Conservation (phyloP, 2,888 invertebrate genomes). For the Petrophora chlorosata region DNA sequence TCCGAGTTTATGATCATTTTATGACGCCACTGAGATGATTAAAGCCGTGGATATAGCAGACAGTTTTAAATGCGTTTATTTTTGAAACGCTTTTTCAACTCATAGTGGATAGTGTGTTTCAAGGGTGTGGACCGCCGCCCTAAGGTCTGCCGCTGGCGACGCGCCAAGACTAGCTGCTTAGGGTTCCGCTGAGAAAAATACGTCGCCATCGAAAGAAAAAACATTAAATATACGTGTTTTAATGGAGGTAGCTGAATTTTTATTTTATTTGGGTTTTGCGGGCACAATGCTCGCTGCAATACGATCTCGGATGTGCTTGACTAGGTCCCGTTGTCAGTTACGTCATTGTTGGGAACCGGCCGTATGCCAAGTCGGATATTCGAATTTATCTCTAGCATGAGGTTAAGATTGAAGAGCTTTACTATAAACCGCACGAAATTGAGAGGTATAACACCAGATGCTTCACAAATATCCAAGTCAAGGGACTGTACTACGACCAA, state of each 20-base stretch:
- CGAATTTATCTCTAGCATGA: not conserved
- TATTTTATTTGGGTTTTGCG: constrained; percentile 6
- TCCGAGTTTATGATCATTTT: constrained; percentile 22
- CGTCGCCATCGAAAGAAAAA: constrained; percentile 5
- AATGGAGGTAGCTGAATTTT: constrained; percentile 19
- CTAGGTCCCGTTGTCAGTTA: not conserved
- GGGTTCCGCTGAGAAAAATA: constrained; percentile 21
- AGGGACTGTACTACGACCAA: too few relatives aligned
- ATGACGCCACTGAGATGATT: constrained; percentile 25
- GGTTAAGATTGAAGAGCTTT: not conserved
- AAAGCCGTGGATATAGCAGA: constrained; percentile 19
- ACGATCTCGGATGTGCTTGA: constrained; percentile 1
- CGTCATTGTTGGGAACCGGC: not conserved
- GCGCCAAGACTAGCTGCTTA: constrained; percentile 16
- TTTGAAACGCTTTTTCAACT: constrained; percentile 21
- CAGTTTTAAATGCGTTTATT: constrained; percentile 19
- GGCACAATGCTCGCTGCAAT: constrained; percentile 13
- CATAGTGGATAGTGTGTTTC: constrained; percentile 9
- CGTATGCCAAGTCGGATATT: constrained; percentile 13
- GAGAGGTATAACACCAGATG: not conserved
- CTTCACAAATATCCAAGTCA: not conserved
- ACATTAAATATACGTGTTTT: constrained; percentile 24
- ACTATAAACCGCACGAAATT: not conserved
- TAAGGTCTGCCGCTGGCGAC: constrained; percentile 17
- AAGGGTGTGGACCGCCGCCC: constrained; percentile 16